A percentile compares a stretch with the other conserved stretches of the same genome.
Conservation (phyloP, 1,140 invertebrate genomes). For the Pararge aegeria region DNA sequence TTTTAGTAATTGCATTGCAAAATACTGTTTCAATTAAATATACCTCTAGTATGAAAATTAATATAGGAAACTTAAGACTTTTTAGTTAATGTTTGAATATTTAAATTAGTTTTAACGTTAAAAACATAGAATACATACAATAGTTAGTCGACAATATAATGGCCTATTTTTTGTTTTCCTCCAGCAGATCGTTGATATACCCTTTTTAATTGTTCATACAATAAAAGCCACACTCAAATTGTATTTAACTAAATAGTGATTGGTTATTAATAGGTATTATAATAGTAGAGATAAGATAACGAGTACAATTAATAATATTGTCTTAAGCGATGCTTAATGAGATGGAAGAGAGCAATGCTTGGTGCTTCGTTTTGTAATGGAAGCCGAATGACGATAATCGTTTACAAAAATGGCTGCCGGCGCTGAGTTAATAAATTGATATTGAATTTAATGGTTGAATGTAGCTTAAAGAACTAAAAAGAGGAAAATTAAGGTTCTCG, state of each 20-base stretch:
- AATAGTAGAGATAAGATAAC: constrained; percentile 35
- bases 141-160: constrained; percentile 54
- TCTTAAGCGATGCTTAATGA: constrained; percentile 30
- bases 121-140: constrained; percentile 1
- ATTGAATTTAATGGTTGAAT: background rate
- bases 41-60: background rate
- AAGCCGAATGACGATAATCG: background rate
- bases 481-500: too few species aligned
- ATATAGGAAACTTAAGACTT: background rate
- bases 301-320: constrained; percentile 35
- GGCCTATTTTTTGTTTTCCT: constrained; percentile 45
- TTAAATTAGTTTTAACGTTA: background rate
- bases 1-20: constrained; percentile 3
- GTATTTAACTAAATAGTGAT: constrained; percentile 26
- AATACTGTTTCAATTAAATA: constrained; percentile 10
- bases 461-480: too few species aligned
- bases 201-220: constrained; percentile 33
- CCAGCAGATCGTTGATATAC: constrained; percentile 26
- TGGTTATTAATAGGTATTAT: constrained; percentile 31
- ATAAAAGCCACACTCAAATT: constrained; percentile 27
- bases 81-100: background rate
- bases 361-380: constrained; percentile 1
- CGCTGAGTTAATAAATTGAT: background rate
- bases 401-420: background rate
- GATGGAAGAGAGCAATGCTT: constrained; percentile 4